phyloP scores from a whole-genome alignment of 2,888 invertebrate species.

The Pemphredon lugubris region DNA sequence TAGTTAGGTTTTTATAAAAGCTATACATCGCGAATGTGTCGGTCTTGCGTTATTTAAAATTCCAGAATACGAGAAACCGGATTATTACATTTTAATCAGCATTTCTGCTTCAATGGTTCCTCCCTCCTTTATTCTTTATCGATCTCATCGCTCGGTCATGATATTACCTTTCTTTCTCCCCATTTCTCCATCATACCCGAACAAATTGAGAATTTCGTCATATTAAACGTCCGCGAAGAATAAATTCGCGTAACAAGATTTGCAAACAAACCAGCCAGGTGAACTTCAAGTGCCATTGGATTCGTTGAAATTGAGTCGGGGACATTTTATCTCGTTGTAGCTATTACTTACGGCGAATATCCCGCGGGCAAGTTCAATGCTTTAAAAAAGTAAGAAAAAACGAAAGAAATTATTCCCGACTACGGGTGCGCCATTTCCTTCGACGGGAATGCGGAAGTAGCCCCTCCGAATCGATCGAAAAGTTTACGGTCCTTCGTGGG shows the following conservation, averaged over 20 bases:
- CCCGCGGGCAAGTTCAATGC: background rate
- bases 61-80: no score
- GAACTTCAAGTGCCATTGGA: slow-evolving; percentile 25
- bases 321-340: slow-evolving; percentile 30
- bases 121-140: slow-evolving; percentile 58
- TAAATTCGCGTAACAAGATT: slow-evolving; percentile 63
- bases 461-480: slow-evolving; percentile 23
- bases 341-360: slow-evolving; percentile 35
- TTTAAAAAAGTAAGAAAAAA: background rate
- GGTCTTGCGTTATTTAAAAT: no score
- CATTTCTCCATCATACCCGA: background rate
- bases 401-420: background rate
- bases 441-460: slow-evolving; percentile 9
- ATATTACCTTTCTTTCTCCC: slow-evolving; percentile 8
- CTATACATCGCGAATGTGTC: no score
- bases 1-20: no score
- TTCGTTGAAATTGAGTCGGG: slow-evolving; percentile 30
- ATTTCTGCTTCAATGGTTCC: no score
- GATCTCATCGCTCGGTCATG: slow-evolving; percentile 36
- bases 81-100: no score
- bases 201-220: slow-evolving; percentile 65
- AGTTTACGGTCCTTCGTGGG: slow-evolving; percentile 10
- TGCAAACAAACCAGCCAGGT: slow-evolving; percentile 31
- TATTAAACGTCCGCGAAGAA: slow-evolving; percentile 67
- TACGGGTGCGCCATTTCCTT: slow-evolving; percentile 13